Conservation (phyloP, 2,888 invertebrate genomes). For the Pseudococcus jackbeardsleyi region DNA sequence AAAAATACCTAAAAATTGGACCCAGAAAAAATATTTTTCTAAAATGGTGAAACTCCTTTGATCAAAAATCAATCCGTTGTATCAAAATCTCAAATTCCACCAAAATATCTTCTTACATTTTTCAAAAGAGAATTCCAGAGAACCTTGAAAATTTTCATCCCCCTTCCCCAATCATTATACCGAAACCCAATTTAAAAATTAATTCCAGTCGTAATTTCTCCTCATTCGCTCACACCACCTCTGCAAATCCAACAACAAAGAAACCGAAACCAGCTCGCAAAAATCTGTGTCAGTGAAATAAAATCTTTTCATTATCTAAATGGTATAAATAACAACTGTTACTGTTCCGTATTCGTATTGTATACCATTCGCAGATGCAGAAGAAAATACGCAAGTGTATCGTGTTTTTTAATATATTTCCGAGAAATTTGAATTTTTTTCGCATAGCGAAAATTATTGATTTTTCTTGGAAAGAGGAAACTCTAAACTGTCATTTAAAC, state of each 20-base stretch:
- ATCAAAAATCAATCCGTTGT: too few relatives aligned
- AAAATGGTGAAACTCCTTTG: too few relatives aligned
- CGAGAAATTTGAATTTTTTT: conserved; percentile 17
- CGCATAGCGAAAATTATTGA: not conserved
- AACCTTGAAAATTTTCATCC: too few relatives aligned
- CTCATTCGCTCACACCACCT: not conserved
- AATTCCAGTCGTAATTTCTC: too few relatives aligned
- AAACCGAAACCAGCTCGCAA: not conserved
- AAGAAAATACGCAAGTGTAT: not conserved
- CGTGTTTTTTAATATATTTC: not conserved
- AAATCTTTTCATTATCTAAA: conserved; percentile 14
- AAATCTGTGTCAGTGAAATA: conserved; percentile 7
- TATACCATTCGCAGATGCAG: not conserved
- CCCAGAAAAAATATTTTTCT: too few relatives aligned
- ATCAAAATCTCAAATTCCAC: too few relatives aligned
- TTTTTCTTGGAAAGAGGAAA: not conserved
- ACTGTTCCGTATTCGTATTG: not conserved
- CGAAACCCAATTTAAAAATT: too few relatives aligned
- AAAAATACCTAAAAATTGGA: too few relatives aligned
- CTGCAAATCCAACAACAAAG: not conserved
- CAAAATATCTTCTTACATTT: too few relatives aligned
- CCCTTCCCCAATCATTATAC: too few relatives aligned
- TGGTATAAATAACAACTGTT: conserved; percentile 7
- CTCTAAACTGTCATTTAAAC: not conserved
- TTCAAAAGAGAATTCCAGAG: too few relatives aligned